phyloP scores from a whole-genome alignment of 92 coral and sea anemone genomes.

The Palythoa grandis region DNA sequence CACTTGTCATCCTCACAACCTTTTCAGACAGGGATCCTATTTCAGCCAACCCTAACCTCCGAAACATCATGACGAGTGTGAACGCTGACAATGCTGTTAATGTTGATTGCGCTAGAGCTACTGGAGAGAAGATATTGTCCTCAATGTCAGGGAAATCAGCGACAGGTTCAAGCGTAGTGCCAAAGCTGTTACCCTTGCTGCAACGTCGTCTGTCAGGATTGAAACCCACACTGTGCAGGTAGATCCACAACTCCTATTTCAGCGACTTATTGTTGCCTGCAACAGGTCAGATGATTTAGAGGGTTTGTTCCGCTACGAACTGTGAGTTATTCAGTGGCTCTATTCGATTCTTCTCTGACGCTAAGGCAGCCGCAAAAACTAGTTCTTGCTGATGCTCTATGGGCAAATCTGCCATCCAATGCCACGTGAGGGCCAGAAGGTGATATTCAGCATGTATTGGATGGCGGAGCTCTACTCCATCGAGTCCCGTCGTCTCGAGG shows the following conservation, averaged over 20 bases:
- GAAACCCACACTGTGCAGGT: background rate
- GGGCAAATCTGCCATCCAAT: background rate
- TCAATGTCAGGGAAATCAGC: background rate
- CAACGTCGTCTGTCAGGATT: slow-evolving; percentile 37
- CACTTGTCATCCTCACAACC: background rate
- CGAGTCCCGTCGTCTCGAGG: background rate
- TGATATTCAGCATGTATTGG: background rate
- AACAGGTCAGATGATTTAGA: background rate
- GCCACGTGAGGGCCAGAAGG: background rate
- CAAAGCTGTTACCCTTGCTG: slow-evolving; percentile 40
- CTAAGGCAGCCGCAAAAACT: slow-evolving; percentile 15
- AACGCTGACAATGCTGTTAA: background rate
- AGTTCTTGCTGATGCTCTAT: slow-evolving; percentile 29
- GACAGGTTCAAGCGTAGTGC: slow-evolving; percentile 34
- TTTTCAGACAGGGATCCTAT: background rate
- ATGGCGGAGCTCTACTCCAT: background rate
- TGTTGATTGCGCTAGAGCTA: background rate
- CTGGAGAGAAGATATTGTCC: background rate
- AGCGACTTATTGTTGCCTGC: slow-evolving; percentile 35
- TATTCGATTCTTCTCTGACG: slow-evolving; percentile 27
- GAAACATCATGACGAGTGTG: background rate
- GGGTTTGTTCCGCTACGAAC: slow-evolving; percentile 15
- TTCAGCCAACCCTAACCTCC: background rate
- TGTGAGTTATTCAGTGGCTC: slow-evolving; percentile 11
- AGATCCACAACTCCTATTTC: too few species aligned